Conservation (phyloP, 2,888 invertebrate species). For the Lymantria monacha region DNA sequence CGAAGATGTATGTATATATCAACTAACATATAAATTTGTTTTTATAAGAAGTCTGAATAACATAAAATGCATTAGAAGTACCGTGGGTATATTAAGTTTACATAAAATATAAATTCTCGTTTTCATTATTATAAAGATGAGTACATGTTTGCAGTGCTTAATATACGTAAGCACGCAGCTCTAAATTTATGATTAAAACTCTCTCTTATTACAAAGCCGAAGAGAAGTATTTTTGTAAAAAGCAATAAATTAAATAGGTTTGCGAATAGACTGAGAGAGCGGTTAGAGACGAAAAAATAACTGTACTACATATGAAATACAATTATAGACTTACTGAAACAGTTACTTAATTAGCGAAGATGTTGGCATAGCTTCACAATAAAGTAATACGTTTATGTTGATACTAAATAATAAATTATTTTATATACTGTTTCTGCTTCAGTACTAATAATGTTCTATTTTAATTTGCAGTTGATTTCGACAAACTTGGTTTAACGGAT, state of each 20-base stretch:
- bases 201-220: background rate
- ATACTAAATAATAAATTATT: constrained; percentile 14
- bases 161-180: background rate
- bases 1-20: too few relatives aligned
- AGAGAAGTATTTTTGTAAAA: background rate
- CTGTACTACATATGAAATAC: constrained; percentile 8
- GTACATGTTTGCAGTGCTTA: background rate
- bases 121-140: too few relatives aligned
- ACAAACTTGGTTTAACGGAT: constrained; percentile 92
- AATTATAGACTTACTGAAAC: constrained; percentile 9
- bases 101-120: too few relatives aligned
- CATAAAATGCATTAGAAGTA: too few relatives aligned
- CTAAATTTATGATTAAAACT: background rate
- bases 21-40: too few relatives aligned
- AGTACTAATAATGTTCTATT: constrained; percentile 15
- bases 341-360: constrained; percentile 14
- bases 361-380: constrained; percentile 13
- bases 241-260: background rate
- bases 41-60: too few relatives aligned
- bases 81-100: too few relatives aligned
- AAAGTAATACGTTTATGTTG: constrained; percentile 4
- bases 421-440: constrained; percentile 1
- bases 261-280: background rate
- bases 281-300: constrained; percentile 1
- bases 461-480: constrained; percentile 87